A percentile compares a stretch with the other conserved stretches of the same genome.
Evolutionary conservation across 2,113 vertebrate species (phyloP).

Genomic region (Piliocolobus tephrosceles): DNA sequence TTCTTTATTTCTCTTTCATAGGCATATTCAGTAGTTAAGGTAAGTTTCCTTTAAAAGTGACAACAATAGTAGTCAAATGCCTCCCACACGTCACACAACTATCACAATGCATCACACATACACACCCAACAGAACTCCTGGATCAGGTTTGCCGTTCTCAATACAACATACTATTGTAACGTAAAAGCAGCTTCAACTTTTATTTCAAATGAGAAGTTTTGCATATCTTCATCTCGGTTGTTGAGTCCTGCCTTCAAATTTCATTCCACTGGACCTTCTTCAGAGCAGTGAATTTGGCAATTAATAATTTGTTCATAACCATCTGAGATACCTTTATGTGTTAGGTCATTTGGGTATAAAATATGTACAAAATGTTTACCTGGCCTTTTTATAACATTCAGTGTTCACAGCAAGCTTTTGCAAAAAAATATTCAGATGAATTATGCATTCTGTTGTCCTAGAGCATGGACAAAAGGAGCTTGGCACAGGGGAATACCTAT

Average conservation of each 20-base stretch:
- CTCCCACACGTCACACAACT: background rate
- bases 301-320: background rate
- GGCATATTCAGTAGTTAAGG: background rate
- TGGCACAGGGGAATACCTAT: background rate
- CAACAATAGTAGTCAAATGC: background rate
- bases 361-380: background rate
- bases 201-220: background rate
- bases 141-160: background rate
- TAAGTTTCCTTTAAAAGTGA: background rate
- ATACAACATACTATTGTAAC: background rate
- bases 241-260: background rate
- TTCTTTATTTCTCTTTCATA: background rate
- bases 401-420: background rate
- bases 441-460: background rate
- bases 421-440: conserved; percentile 1
- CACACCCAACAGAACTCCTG: background rate
- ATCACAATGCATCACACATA: background rate
- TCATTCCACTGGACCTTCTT: background rate
- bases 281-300: background rate
- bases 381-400: background rate
- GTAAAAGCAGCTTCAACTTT: background rate
- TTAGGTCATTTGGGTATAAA: background rate
- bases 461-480: background rate
- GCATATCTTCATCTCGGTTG: background rate
- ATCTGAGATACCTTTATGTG: background rate